phyloP scores from a whole-genome alignment of 1,140 invertebrate species.

The Drosophila pectinifera region DNA sequence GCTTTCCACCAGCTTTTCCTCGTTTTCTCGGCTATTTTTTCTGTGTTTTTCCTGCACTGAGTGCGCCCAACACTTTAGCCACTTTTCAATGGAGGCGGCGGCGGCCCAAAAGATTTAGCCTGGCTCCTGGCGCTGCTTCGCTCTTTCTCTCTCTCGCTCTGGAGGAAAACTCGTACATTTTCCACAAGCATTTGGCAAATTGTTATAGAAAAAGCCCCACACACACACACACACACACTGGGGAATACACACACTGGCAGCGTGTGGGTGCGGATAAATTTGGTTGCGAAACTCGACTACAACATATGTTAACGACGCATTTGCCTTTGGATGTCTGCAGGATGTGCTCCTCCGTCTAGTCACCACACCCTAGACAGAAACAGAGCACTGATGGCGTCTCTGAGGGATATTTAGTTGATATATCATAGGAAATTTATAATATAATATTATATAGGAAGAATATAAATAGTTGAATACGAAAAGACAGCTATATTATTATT shows the following conservation, averaged over 20 bases:
- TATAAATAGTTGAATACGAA: too few relatives aligned
- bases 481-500: too few relatives aligned
- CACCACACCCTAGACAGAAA: not conserved
- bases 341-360: constrained; percentile 10
- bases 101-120: constrained; percentile 34
- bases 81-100: constrained; percentile 60
- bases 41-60: constrained; percentile 28
- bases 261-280: constrained; percentile 45
- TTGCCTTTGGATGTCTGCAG: constrained; percentile 47
- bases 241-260: constrained; percentile 29
- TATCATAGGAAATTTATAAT: too few relatives aligned
- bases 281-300: constrained; percentile 57
- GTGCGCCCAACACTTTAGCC: constrained; percentile 60
- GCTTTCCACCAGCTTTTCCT: constrained; percentile 20
- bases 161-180: constrained; percentile 64
- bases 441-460: too few relatives aligned
- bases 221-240: constrained; percentile 24
- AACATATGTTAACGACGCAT: constrained; percentile 74
- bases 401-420: not conserved
- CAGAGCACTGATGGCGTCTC: not conserved
- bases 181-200: constrained; percentile 72
- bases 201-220: constrained; percentile 63
- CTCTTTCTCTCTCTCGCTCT: not conserved
- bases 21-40: not conserved
- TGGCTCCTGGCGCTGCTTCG: constrained; percentile 1